Evolutionary conservation across 2,888 invertebrate genomes (phyloP).

Genomic region (Eupithecia abbreviata): DNA sequence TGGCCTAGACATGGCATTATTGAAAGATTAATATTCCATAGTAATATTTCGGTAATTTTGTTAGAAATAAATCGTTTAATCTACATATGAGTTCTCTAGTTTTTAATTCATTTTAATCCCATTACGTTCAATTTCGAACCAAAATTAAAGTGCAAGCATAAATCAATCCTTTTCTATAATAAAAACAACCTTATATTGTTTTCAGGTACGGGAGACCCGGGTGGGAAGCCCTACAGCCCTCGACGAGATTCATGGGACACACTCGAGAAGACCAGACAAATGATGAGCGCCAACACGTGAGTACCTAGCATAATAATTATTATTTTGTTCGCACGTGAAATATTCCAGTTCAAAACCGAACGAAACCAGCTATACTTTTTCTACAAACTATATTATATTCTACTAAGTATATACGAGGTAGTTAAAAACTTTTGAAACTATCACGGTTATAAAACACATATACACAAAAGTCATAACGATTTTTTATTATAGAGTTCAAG

Average conservation of each 20-base stretch:
- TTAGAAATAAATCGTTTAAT: background rate
- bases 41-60: background rate
- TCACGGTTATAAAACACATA: too few species aligned
- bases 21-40: too few species aligned
- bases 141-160: background rate
- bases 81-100: background rate
- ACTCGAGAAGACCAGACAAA: conserved; percentile 90
- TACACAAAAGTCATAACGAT: too few species aligned
- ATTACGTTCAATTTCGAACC: background rate
- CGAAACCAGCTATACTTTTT: too few species aligned
- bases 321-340: too few species aligned
- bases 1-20: too few species aligned
- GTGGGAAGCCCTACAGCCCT: conserved; percentile 65
- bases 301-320: too few species aligned
- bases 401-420: too few species aligned
- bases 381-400: too few species aligned
- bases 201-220: conserved; percentile 71
- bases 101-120: background rate
- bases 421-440: too few species aligned
- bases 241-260: conserved; percentile 92
- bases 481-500: too few species aligned
- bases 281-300: conserved; percentile 84
- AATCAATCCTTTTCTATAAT: background rate
- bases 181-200: background rate
- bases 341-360: too few species aligned